These are phyloP conservation scores for Cnemophilus loriae DNA, from an alignment of 2,113 vertebrate genomes.

Conservation along the genomic window DNA sequence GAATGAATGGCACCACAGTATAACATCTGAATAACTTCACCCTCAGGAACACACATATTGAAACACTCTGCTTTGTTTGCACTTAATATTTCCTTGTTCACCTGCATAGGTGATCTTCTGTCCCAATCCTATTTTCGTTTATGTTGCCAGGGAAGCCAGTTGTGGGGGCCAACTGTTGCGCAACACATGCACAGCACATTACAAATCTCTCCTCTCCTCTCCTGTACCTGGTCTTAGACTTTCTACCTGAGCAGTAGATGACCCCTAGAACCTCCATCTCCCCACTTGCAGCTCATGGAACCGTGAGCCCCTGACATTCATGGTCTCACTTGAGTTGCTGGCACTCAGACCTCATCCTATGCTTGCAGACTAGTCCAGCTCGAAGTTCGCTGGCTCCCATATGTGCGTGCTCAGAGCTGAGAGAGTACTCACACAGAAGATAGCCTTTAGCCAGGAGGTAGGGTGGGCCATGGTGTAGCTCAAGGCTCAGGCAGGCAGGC, in stretches of 20 bases:
- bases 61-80: background rate
- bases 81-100: background rate
- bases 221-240: background rate
- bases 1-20: background rate
- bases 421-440: fast-evolving
- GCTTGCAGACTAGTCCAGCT: background rate
- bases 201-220: background rate
- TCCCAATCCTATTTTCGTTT: background rate
- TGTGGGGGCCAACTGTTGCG: background rate
- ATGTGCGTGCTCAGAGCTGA: background rate
- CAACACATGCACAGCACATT: fast-evolving
- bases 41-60: background rate
- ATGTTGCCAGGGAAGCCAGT: background rate
- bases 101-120: background rate
- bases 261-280: background rate
- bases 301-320: background rate
- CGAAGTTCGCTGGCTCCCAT: background rate
- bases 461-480: background rate
- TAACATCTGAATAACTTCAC: background rate
- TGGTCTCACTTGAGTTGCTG: background rate
- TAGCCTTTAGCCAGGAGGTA: background rate
- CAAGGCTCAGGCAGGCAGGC: background rate
- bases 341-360: background rate
- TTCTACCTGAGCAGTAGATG: background rate
- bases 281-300: background rate